Base-by-base conservation (phyloP, 2,888 invertebrate species). In the Thysanoteuthis rhombus region DNA sequence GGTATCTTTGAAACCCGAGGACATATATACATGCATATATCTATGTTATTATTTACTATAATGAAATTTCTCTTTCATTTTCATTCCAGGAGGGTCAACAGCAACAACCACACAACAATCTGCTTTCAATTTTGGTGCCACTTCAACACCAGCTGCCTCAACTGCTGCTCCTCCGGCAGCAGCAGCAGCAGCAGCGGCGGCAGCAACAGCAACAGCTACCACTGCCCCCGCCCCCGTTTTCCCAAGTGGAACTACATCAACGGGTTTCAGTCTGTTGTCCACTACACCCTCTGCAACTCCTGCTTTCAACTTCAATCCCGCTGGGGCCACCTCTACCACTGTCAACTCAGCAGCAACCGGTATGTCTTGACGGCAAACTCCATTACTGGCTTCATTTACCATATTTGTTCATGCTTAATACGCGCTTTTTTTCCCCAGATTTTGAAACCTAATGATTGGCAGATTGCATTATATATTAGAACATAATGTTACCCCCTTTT, bases 111-210 rank as follows among this genome's bases (percentile, higher is more conserved):
- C 58, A 6, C 58, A 58, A 25, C 58, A 25, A 6, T 58, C 58
- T 28, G 8, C 8, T 28, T 28, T 25, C 58, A 28, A 28, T 58
- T 28, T 25, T 28, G 58, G 25, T 6, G 32, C 28, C 58, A 58
- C 58, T 58, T 25, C 58, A 58, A 58, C 58, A 8, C 28, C 58
- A 94, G 98, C 98, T 97, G 98, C 99, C 97, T 94, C 93, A 0
- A 94, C 93, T 22, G 93, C 94, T 10, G 45, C 90, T n/a, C 94
- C 93, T 75, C 93, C 93, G 38, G 90, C 93, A 25, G 90, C 93
- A 52, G 90, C 93, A 40, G 45, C 93, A n/a, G 2, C 93, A 1
- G 91, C 94, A 36, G 90, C 93, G 58, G 58, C 93, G 40, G 90
- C 94, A 12, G 25, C 94, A 22, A 39, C 42, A 8, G 16, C 42